Conservation (phyloP, 2,888 invertebrate genomes). For the Leptothorax acervorum region DNA sequence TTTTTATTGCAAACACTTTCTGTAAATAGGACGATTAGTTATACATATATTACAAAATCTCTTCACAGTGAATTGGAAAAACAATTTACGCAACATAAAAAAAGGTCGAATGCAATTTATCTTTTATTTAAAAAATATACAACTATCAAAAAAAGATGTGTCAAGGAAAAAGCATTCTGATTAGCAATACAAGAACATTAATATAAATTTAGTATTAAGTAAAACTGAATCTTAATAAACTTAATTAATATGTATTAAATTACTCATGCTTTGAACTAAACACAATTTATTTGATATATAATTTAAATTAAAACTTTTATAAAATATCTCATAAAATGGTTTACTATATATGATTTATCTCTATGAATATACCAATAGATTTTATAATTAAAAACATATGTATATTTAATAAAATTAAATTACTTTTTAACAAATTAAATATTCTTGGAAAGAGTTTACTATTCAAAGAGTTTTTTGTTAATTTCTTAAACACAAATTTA, state of each 20-base stretch:
- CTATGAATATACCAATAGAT: neutral
- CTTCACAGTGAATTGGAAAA: neutral
- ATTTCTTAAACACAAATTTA: neutral
- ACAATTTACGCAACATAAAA: neutral
- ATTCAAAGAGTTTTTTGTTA: neutral
- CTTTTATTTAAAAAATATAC: neutral
- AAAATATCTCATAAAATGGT: neutral
- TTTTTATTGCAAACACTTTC: neutral
- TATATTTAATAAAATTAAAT: neutral
- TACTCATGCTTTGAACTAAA: neutral
- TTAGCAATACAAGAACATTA: neutral
- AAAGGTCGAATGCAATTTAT: slow-evolving; percentile 31
- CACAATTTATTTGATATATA: neutral
- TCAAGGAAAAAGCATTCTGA: neutral
- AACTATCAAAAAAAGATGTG: neutral
- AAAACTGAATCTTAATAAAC: neutral
- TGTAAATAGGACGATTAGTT: neutral
- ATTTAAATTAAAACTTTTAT: neutral
- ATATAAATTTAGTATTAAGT: neutral
- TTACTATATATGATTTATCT: neutral
- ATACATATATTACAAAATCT: neutral
- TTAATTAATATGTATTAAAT: neutral
- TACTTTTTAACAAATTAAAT: neutral
- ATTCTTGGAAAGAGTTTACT: neutral
- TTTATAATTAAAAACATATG: neutral